phyloP scores from a whole-genome alignment of 2,888 invertebrate species.

The Stenodera caucasica region DNA sequence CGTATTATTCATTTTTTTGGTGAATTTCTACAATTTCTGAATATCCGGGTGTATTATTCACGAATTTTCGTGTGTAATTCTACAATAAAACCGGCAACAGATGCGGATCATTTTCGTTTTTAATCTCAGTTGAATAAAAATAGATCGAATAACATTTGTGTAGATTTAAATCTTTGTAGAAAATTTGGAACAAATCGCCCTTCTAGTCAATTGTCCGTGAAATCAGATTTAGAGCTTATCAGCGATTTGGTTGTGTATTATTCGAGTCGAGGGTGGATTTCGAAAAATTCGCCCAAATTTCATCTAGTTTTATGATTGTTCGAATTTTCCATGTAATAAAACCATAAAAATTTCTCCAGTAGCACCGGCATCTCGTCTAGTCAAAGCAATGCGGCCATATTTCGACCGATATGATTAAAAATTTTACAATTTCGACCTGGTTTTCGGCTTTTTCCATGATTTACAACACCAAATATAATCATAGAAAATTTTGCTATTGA shows the following conservation, averaged over 20 bases:
- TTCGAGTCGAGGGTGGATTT: not conserved
- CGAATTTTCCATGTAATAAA: conserved; percentile 20
- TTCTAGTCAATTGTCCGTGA: conserved; percentile 25
- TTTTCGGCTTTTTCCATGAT: conserved; percentile 13
- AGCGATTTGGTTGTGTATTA: not conserved
- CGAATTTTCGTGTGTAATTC: too few relatives aligned
- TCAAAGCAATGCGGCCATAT: conserved; percentile 14
- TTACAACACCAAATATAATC: conserved; percentile 25
- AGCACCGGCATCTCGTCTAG: not conserved
- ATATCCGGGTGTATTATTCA: too few relatives aligned
- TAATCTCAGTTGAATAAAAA: conserved; percentile 2
- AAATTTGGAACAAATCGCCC: not conserved
- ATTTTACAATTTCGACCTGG: conserved; percentile 16
- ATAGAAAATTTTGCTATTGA: conserved; percentile 15
- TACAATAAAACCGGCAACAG: too few relatives aligned
- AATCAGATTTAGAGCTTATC: conserved; percentile 24
- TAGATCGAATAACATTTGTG: conserved; percentile 6
- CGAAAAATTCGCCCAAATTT: not conserved
- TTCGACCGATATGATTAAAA: conserved; percentile 6
- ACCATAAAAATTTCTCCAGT: conserved; percentile 22
- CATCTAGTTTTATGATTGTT: not conserved
- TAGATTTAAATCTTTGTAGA: conserved; percentile 3
- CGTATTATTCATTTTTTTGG: too few relatives aligned
- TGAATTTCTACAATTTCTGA: too few relatives aligned
- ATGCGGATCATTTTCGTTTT: not conserved